Evolutionary conservation across 2,888 invertebrate species (phyloP).

Genomic region (Pterostichus niger): DNA sequence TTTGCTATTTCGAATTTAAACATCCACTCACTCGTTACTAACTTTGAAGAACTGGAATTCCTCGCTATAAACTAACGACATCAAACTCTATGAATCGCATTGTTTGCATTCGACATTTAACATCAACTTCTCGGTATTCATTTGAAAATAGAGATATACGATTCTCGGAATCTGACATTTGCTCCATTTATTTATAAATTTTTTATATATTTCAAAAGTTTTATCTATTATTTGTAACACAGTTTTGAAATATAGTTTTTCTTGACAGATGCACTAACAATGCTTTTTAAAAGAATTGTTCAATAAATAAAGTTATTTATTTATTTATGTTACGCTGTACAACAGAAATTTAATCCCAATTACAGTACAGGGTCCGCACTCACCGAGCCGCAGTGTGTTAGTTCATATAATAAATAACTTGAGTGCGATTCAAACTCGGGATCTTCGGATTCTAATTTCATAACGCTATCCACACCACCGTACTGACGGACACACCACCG

Average conservation of each 20-base stretch:
- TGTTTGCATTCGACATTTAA: constrained; percentile 40
- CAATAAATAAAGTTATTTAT: no score
- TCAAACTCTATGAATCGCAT: neutral
- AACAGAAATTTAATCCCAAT: no score
- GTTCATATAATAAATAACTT: no score
- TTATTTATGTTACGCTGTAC: no score
- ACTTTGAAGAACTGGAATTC: constrained; percentile 8
- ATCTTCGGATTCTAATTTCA: no score
- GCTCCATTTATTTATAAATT: constrained; percentile 21
- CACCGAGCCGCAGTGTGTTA: no score
- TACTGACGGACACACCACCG: no score
- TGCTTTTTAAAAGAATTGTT: no score
- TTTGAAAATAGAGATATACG: constrained; percentile 29
- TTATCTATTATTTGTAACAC: neutral
- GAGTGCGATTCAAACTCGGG: no score
- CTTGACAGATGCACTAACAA: neutral
- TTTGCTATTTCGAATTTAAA: constrained; percentile 49
- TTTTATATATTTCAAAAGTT: neutral
- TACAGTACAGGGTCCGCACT: no score
- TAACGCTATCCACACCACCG: no score
- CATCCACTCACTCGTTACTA: constrained; percentile 17
- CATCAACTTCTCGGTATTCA: constrained; percentile 15
- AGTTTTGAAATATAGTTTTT: neutral
- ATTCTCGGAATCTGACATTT: neutral
- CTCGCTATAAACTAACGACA: constrained; percentile 18